These are phyloP conservation scores for Parelbella ahira DNA, from an alignment of 2,888 invertebrate species.

Conservation along the genomic window DNA sequence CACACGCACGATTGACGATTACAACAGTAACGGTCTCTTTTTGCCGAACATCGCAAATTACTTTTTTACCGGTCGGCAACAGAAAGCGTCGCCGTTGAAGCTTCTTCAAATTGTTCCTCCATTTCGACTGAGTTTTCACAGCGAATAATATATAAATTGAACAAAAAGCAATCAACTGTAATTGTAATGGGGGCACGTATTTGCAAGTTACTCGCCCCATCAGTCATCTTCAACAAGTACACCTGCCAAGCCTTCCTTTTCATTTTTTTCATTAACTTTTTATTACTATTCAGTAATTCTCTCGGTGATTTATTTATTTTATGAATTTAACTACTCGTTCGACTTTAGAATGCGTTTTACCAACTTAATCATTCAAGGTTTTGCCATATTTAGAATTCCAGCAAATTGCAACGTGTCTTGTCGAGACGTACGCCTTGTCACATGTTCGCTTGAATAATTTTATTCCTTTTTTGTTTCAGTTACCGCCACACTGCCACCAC, in stretches of 20 bases:
- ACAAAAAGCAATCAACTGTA: conserved; percentile 22
- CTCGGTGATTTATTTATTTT: neutral
- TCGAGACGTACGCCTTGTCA: too few species aligned
- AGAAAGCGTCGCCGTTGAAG: conserved; percentile 15
- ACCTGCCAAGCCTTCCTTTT: neutral
- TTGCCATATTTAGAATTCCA: too few species aligned
- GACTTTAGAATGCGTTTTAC: too few species aligned
- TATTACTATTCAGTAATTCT: neutral
- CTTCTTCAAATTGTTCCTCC: conserved; percentile 13
- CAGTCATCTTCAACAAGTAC: conserved; percentile 15
- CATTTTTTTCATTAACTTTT: neutral
- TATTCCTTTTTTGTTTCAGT: conserved; percentile 84
- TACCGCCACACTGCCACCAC: conserved; percentile 93
- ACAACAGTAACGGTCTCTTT: conserved; percentile 37
- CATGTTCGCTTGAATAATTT: conserved; percentile 26
- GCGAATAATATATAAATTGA: conserved; percentile 13
- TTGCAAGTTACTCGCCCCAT: conserved; percentile 15
- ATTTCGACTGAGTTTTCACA: conserved; percentile 23
- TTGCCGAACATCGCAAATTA: conserved; percentile 35
- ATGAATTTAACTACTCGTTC: neutral
- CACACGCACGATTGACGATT: conserved; percentile 40
- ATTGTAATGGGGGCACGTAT: conserved; percentile 17
- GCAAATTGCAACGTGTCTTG: too few species aligned
- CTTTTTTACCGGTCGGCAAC: conserved; percentile 33
- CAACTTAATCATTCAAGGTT: too few species aligned